phyloP scores from a whole-genome alignment of 2,888 invertebrate genomes.

The Drosophila anceps region DNA sequence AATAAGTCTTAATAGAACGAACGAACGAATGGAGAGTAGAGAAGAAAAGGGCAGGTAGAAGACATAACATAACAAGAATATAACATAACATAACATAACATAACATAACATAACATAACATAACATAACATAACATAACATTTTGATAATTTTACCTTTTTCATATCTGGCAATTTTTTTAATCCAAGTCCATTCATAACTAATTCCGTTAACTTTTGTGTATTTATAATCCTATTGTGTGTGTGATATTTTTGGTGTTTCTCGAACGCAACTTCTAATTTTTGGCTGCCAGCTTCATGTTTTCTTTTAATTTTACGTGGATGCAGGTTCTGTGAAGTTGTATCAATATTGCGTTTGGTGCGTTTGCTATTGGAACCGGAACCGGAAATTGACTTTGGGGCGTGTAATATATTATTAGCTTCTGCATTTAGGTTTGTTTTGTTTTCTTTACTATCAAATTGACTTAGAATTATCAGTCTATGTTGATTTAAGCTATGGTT shows the following conservation, averaged over 20 bases:
- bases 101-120: too few relatives aligned
- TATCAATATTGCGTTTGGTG: constrained; percentile 27
- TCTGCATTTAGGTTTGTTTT: not conserved
- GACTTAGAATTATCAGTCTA: constrained; percentile 70
- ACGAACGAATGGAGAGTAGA: too few relatives aligned
- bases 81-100: too few relatives aligned
- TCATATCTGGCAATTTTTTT: constrained; percentile 78
- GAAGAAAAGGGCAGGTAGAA: too few relatives aligned
- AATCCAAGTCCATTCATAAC: constrained; percentile 82
- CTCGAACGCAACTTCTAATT: constrained; percentile 4
- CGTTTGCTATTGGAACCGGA: not conserved
- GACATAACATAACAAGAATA: too few relatives aligned
- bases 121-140: too few relatives aligned
- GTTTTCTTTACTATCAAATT: constrained; percentile 14
- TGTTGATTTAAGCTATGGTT: constrained; percentile 41
- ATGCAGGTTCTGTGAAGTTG: not conserved
- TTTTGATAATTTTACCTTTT: constrained; percentile 68
- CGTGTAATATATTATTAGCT: constrained; percentile 6
- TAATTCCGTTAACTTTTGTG: constrained; percentile 71
- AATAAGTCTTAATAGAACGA: too few relatives aligned
- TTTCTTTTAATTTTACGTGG: constrained; percentile 7
- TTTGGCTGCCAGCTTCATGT: constrained; percentile 19
- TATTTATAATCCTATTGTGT: constrained; percentile 48
- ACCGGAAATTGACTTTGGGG: not conserved
- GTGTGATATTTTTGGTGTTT: constrained; percentile 7